Evolutionary conservation across 2,113 vertebrate genomes (phyloP).

Genomic region (Myiozetetes cayanensis): DNA sequence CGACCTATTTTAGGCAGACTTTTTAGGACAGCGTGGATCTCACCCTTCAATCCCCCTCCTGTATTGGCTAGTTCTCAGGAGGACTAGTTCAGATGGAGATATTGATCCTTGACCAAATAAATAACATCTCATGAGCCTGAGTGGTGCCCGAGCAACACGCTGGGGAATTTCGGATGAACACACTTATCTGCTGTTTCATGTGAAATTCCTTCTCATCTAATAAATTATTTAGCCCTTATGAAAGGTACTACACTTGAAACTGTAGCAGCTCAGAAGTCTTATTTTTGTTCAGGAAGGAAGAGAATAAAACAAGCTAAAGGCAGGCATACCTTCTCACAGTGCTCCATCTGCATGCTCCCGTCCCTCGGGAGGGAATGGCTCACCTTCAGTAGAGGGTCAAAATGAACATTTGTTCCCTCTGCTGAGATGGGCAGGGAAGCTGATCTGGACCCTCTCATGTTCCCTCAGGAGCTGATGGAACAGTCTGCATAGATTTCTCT

Average conservation of each 20-base stretch:
- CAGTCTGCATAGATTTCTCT: neutral
- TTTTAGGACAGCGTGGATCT: neutral
- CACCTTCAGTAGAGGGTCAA: neutral
- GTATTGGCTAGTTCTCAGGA: neutral
- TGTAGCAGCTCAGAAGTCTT: neutral
- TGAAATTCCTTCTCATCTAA: slow-evolving; percentile 3
- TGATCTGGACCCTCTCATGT: slow-evolving; percentile 7
- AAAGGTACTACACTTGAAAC: neutral
- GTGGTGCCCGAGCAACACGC: neutral
- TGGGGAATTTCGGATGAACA: neutral
- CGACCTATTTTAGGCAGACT: neutral
- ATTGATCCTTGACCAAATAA: neutral
- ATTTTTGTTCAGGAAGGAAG: neutral
- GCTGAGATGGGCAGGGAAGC: slow-evolving; percentile 12
- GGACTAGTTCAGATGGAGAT: neutral
- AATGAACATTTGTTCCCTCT: neutral
- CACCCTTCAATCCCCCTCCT: neutral
- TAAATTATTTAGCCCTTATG: slow-evolving; percentile 13
- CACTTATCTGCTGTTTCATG: neutral
- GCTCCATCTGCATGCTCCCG: neutral
- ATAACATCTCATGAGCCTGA: neutral
- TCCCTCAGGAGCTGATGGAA: slow-evolving; percentile 29
- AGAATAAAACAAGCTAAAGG: neutral
- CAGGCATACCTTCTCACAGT: neutral
- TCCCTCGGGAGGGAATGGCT: neutral